These are phyloP conservation scores for Megaceryle maxima DNA, from an alignment of 2,113 vertebrate genomes.

Conservation along the genomic window DNA sequence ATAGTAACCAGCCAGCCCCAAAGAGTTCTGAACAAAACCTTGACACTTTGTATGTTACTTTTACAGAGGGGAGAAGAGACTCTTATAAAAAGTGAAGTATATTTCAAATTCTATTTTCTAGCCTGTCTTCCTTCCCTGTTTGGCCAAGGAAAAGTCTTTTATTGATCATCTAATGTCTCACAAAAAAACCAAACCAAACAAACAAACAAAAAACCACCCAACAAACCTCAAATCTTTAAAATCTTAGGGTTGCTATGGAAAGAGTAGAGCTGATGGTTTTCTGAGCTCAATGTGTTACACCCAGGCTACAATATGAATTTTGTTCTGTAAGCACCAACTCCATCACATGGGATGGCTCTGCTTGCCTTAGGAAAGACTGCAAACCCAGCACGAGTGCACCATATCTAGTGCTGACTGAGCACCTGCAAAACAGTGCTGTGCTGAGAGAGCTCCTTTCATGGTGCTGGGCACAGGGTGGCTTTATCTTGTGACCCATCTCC, in stretches of 20 bases:
- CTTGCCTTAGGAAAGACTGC: background rate
- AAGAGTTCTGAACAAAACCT: background rate
- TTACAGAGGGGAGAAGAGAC: background rate
- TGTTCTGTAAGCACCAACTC: background rate
- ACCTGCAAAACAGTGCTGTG: background rate
- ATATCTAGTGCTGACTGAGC: background rate
- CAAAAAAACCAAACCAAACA: too few relatives aligned
- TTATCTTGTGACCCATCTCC: background rate
- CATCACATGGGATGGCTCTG: fast-evolving
- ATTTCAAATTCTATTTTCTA: background rate
- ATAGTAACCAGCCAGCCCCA: background rate
- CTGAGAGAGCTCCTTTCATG: background rate
- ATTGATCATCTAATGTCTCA: background rate
- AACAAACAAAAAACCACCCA: too few relatives aligned
- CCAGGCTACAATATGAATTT: background rate
- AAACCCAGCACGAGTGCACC: background rate
- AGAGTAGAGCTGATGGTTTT: background rate
- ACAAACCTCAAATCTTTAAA: background rate
- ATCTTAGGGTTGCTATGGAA: background rate
- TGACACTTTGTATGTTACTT: background rate
- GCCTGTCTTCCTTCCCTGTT: background rate
- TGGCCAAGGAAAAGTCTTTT: background rate
- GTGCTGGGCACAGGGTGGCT: background rate
- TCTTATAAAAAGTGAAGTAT: background rate
- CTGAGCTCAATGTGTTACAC: background rate